Base-by-base conservation (phyloP, 2,888 invertebrate species). In the Zonitis immaculata region DNA sequence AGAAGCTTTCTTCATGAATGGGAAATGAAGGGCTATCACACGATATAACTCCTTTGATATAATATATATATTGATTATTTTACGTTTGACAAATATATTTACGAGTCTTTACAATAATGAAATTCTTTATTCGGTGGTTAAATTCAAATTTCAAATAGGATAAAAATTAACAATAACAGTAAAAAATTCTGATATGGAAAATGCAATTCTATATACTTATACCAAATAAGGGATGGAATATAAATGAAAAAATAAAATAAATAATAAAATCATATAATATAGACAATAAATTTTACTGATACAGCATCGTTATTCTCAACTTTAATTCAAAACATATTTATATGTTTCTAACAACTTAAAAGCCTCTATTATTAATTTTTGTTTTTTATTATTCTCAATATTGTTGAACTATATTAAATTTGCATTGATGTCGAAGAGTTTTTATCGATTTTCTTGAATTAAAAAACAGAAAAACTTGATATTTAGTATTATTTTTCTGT, bases 81-180 rank as follows among this genome's bases (percentile, higher is more conserved):
- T 16, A 16, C 16, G 6, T 9, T 35, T 35, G 35, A 35, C 26
- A 26, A 26, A 26, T 26, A 26, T 26, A 26, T 1, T 26, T 26
- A 7, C 14, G 14, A 8, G 12, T 61, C 58, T 61, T 61, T 59
- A 57, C 51, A 47, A 58, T 61, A 60, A 59, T 54, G 58, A 59
- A 60, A 58, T 62, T 59, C 52, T 48, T 8, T 60, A 57, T 60
- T 57, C 56, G 58, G 59, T 60, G 61, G 63, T 65, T 63, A 63
- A 61, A 65, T 63, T 64, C 62, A 62, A 65, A 65, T 62, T 60
- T 63, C 59, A 60, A 65, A 61, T 59, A 59, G 65, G 62, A 65
- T 63, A 62, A 65, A 62, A 65, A 62, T 62, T 59, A 56, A 54
- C 50, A 57, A 51, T 54, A 48, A 57, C 50, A 57, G 52, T 54